Percentiles rank a stretch among this genome's conserved stretches.
Evolutionary conservation across 2,888 invertebrate genomes (phyloP).

Genomic region (Heliconius erato): DNA sequence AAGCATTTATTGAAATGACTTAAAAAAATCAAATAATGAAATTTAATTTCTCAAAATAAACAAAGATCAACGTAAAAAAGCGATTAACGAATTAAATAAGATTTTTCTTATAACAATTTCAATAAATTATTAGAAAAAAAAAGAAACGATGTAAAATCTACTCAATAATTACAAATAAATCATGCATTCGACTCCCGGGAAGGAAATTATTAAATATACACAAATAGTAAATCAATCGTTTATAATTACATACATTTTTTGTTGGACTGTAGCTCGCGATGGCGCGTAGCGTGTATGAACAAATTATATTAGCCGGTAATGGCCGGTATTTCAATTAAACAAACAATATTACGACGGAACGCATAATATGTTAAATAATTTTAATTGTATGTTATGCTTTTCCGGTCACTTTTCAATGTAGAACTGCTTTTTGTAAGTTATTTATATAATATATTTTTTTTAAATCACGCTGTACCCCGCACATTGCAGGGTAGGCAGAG

Average conservation of each 20-base stretch:
- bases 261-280: not conserved
- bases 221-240: not conserved
- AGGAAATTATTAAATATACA: constrained; percentile 39
- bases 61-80: not conserved
- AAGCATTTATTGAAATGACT: no score
- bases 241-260: constrained; percentile 29
- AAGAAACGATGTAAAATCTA: constrained; percentile 8
- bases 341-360: constrained; percentile 41
- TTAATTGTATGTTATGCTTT: constrained; percentile 10
- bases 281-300: constrained; percentile 42
- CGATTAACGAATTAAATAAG: not conserved
- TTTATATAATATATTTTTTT: no score
- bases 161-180: constrained; percentile 11
- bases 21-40: not conserved
- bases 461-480: no score
- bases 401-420: not conserved
- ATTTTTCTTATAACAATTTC: not conserved
- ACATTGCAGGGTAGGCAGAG: no score
- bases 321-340: constrained; percentile 25
- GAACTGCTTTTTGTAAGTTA: not conserved
- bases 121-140: not conserved
- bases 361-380: constrained; percentile 42
- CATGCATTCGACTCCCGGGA: constrained; percentile 37
- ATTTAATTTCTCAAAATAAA: not conserved
- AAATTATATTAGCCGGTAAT: constrained; percentile 26